phyloP scores from a whole-genome alignment of 2,113 vertebrate genomes.

The Psephotus haematonotus region DNA sequence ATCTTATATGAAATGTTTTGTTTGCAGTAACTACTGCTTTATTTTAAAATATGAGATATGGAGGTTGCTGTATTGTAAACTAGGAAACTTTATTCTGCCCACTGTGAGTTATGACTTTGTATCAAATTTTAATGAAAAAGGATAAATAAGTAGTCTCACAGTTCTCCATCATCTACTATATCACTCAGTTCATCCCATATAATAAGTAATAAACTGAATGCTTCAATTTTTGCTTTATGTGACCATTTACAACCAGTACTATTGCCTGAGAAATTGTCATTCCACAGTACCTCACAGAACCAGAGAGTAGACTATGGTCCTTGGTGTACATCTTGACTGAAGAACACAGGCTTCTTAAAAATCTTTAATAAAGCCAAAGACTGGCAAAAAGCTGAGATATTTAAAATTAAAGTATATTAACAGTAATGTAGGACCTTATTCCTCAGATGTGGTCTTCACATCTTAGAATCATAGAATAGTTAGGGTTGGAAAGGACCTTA shows the following conservation, averaged over 20 bases:
- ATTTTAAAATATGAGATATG: constrained; percentile 30
- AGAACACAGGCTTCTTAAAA: neutral
- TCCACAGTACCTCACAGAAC: neutral
- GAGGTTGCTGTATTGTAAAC: constrained; percentile 30
- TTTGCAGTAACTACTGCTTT: constrained; percentile 4
- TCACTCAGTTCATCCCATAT: constrained; percentile 53
- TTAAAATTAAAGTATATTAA: neutral
- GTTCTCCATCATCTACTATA: constrained; percentile 53
- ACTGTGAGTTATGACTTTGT: constrained; percentile 47
- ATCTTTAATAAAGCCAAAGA: neutral
- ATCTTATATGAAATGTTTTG: constrained; percentile 25
- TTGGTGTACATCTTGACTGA: neutral
- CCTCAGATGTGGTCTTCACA: neutral
- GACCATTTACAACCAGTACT: constrained; percentile 46
- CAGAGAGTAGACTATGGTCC: neutral
- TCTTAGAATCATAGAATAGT: neutral
- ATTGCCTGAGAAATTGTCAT: constrained; percentile 49
- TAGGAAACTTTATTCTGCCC: constrained; percentile 13
- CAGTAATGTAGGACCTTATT: neutral
- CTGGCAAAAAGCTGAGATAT: neutral
- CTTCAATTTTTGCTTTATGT: constrained; percentile 66
- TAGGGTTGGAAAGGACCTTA: no score
- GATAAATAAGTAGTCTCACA: constrained; percentile 65
- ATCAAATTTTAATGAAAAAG: constrained; percentile 69
- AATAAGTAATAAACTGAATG: constrained; percentile 62